phyloP scores from a whole-genome alignment of 2,113 vertebrate species.

The Pteropus alecto region DNA sequence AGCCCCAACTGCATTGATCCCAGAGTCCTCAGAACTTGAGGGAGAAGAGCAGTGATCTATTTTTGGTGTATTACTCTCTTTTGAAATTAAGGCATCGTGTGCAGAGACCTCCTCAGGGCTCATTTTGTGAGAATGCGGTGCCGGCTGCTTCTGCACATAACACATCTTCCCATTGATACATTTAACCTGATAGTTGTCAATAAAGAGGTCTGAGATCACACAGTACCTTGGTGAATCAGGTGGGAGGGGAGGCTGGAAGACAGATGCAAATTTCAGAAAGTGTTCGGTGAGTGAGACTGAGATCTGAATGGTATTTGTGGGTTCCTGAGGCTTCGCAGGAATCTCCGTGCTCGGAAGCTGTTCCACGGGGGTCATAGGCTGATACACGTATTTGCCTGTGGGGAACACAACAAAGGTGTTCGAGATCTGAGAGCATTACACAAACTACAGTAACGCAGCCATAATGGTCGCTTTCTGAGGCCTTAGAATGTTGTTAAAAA shows the following conservation, averaged over 20 bases:
- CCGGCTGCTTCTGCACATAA: slow-evolving; percentile 93
- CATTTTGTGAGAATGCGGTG: slow-evolving; percentile 71
- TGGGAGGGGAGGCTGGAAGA: slow-evolving; percentile 92
- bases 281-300: slow-evolving; percentile 93
- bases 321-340: slow-evolving; percentile 84
- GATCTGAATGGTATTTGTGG: slow-evolving; percentile 91
- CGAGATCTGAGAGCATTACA: neutral
- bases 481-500: neutral
- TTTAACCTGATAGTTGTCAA: slow-evolving; percentile 97
- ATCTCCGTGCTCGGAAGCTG: slow-evolving; percentile 95
- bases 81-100: slow-evolving; percentile 81
- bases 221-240: slow-evolving; percentile 94
- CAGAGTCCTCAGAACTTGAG: slow-evolving; percentile 97
- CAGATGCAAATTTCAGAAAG: slow-evolving; percentile 93
- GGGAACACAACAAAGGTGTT: neutral
- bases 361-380: slow-evolving; percentile 97
- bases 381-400: slow-evolving; percentile 97
- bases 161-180: slow-evolving; percentile 99
- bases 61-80: slow-evolving; percentile 91
- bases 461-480: neutral
- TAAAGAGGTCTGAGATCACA: slow-evolving; percentile 95
- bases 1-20: slow-evolving; percentile 94
- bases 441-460: neutral
- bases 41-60: slow-evolving; percentile 95
- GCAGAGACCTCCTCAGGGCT: slow-evolving; percentile 78